These are phyloP conservation scores for Shargacucullia verbasci DNA, from an alignment of 2,888 invertebrate species.

Conservation along the genomic window DNA sequence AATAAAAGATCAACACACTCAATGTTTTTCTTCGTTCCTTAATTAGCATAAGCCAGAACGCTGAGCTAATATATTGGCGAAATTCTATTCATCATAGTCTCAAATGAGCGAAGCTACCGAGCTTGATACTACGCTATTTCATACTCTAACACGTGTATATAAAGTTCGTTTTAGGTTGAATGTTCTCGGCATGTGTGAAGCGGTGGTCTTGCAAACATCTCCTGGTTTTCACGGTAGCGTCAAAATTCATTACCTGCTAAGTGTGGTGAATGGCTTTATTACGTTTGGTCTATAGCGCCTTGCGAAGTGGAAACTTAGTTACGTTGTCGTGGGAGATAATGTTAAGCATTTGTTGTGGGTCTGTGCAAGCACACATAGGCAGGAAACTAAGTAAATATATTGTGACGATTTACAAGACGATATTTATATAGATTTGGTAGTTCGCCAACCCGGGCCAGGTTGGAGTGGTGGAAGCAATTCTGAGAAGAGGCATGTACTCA, in stretches of 20 bases:
- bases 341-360: slow-evolving; percentile 34
- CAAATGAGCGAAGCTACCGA: slow-evolving; percentile 7
- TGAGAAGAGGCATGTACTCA: no score
- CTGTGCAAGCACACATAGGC: slow-evolving; percentile 12
- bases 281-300: slow-evolving; percentile 42
- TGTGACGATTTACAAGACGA: no score
- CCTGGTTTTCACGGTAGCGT: slow-evolving; percentile 50
- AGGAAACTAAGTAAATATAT: not conserved
- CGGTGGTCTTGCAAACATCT: slow-evolving; percentile 46
- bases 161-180: slow-evolving; percentile 24
- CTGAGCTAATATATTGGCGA: slow-evolving; percentile 44
- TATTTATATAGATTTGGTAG: no score
- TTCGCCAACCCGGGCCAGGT: no score
- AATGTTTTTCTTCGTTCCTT: slow-evolving; percentile 27
- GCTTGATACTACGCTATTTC: not conserved
- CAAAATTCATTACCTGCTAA: slow-evolving; percentile 60
- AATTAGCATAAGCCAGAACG: slow-evolving; percentile 32
- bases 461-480: no score
- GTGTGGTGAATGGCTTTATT: slow-evolving; percentile 55
- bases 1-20: slow-evolving; percentile 8
- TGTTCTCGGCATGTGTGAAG: slow-evolving; percentile 17
- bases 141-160: slow-evolving; percentile 4
- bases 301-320: slow-evolving; percentile 44
- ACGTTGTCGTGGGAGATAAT: slow-evolving; percentile 42
- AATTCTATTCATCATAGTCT: slow-evolving; percentile 45